phyloP scores from a whole-genome alignment of 2,113 vertebrate genomes.

The Candoia aspera region DNA sequence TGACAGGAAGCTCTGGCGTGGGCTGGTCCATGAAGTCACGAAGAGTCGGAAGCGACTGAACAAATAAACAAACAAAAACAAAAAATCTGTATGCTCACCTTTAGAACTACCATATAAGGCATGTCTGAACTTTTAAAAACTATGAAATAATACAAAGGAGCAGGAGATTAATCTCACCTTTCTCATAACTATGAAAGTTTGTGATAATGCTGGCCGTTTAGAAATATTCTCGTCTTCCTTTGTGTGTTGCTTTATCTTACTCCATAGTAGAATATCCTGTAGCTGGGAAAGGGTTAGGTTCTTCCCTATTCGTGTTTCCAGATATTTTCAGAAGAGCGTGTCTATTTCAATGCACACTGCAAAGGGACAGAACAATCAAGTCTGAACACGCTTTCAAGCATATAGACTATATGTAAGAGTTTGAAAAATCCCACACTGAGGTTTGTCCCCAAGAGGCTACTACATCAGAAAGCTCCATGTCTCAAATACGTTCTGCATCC shows the following conservation, averaged over 20 bases:
- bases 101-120: neutral
- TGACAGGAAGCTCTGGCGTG: too few relatives aligned
- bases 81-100: neutral
- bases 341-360: conserved; percentile 4
- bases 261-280: conserved; percentile 25
- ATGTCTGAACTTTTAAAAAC: neutral
- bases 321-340: neutral
- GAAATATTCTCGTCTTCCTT: neutral
- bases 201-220: neutral
- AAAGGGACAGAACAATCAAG: conserved; percentile 33
- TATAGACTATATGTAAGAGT: conserved; percentile 50
- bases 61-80: too few relatives aligned
- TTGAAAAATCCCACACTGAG: conserved; percentile 31
- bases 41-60: too few relatives aligned
- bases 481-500: conserved; percentile 55
- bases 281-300: neutral
- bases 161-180: neutral
- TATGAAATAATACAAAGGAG: neutral
- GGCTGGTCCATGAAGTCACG: too few relatives aligned
- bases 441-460: conserved; percentile 15
- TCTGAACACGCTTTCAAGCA: conserved; percentile 46
- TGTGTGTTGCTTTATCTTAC: conserved; percentile 15
- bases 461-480: conserved; percentile 19
- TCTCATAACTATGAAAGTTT: too few relatives aligned
- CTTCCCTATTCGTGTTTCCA: neutral